Conservation (phyloP, 1,140 invertebrate genomes). For the Hyles euphorbiae region DNA sequence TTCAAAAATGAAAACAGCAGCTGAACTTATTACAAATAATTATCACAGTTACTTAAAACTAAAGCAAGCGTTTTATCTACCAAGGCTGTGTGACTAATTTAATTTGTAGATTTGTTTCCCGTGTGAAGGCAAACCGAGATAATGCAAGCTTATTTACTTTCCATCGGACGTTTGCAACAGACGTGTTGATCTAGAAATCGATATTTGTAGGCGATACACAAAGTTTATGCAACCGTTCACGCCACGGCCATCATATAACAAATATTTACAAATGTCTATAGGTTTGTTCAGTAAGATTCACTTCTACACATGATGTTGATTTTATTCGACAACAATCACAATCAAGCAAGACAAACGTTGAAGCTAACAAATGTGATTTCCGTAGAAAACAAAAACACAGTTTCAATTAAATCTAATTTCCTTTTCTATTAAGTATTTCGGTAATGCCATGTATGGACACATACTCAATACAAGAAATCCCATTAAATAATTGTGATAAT, state of each 20-base stretch:
- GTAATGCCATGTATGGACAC: not conserved
- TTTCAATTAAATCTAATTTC: not conserved
- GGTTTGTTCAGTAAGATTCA: too few relatives aligned
- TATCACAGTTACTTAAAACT: not conserved
- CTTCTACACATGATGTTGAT: too few relatives aligned
- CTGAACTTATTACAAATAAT: too few relatives aligned
- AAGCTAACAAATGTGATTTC: too few relatives aligned
- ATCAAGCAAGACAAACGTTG: too few relatives aligned
- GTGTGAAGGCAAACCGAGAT: conserved; percentile 9
- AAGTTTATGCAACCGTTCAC: conserved; percentile 12
- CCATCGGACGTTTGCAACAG: conserved; percentile 20
- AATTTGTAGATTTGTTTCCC: conserved; percentile 15
- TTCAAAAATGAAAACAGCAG: too few relatives aligned
- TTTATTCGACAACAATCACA: too few relatives aligned
- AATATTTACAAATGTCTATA: too few relatives aligned
- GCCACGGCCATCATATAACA: not conserved
- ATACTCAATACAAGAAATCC: conserved; percentile 5
- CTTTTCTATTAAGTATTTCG: not conserved
- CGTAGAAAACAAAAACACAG: too few relatives aligned
- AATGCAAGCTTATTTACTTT: conserved; percentile 17
- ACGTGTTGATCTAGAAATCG: conserved; percentile 1
- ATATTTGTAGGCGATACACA: conserved; percentile 13
- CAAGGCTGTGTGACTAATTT: conserved; percentile 2
- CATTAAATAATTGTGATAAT: not conserved
- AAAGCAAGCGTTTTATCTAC: conserved; percentile 12